Percentiles rank a stretch among this genome's conserved stretches.
Conservation (phyloP, 2,113 vertebrate species). For the Chaetops frenatus region DNA sequence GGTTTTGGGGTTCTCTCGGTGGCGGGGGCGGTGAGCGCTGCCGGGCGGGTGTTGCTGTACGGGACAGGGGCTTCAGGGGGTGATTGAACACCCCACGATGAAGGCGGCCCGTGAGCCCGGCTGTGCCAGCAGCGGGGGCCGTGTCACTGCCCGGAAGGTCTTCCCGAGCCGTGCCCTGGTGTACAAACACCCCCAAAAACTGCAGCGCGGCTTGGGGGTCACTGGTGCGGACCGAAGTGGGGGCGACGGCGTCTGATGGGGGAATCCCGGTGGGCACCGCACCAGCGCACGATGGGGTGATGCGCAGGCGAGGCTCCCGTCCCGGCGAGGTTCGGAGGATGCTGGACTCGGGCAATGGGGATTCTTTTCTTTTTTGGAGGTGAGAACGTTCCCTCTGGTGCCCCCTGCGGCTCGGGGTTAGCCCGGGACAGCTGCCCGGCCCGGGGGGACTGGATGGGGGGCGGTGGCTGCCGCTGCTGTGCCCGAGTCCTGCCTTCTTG, state of each 20-base stretch:
- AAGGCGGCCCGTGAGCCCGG: not conserved
- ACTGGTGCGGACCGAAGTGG: accelerated
- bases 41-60: accelerated
- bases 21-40: accelerated
- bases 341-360: not conserved
- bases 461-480: not conserved
- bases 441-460: not conserved
- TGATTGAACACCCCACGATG: not conserved
- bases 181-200: accelerated
- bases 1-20: not conserved
- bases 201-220: too few relatives aligned
- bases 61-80: not conserved
- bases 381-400: not conserved
- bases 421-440: not conserved
- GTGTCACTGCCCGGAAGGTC: not conserved
- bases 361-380: not conserved
- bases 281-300: accelerated
- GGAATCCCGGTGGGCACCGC: not conserved
- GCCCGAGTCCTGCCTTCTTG: not conserved
- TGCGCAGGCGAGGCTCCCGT: not conserved
- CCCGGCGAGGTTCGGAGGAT: not conserved
- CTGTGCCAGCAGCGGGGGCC: not conserved
- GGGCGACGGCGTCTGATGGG: not conserved
- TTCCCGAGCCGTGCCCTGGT: not conserved
- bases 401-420: not conserved